phyloP scores from a whole-genome alignment of 2,113 vertebrate genomes.

The Oreotrochilus melanogaster region DNA sequence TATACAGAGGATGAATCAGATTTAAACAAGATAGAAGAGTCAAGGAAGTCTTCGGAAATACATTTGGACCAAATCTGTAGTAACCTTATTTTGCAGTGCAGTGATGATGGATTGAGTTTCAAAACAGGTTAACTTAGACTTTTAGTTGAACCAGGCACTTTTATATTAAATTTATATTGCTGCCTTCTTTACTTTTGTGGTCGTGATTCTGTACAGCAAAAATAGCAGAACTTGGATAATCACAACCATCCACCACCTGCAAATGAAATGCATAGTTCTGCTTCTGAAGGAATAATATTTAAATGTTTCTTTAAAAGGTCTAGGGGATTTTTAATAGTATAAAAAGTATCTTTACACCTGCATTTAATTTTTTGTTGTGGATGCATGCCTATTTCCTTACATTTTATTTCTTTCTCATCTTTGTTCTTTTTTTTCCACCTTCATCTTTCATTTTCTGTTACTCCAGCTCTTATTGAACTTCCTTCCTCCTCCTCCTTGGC shows the following conservation, averaged over 20 bases:
- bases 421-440: neutral
- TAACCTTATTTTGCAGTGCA: neutral
- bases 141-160: neutral
- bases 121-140: neutral
- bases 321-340: neutral
- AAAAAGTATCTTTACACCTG: neutral
- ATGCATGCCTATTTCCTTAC: neutral
- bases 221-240: neutral
- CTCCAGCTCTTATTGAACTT: constrained; percentile 71
- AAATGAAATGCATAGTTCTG: neutral
- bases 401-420: constrained; percentile 18
- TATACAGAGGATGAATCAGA: neutral
- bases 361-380: neutral
- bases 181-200: neutral
- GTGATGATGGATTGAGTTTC: neutral
- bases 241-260: neutral
- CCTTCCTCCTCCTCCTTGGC: constrained; percentile 80
- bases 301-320: neutral
- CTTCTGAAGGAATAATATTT: neutral
- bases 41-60: neutral
- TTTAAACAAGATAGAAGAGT: neutral
- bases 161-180: neutral
- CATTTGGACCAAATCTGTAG: neutral
- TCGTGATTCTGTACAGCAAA: neutral
- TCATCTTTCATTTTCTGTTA: neutral